Evolutionary conservation across 2,797 vertebrate genomes (phyloP).

Genomic region (Rhabdophis nuchalis): DNA sequence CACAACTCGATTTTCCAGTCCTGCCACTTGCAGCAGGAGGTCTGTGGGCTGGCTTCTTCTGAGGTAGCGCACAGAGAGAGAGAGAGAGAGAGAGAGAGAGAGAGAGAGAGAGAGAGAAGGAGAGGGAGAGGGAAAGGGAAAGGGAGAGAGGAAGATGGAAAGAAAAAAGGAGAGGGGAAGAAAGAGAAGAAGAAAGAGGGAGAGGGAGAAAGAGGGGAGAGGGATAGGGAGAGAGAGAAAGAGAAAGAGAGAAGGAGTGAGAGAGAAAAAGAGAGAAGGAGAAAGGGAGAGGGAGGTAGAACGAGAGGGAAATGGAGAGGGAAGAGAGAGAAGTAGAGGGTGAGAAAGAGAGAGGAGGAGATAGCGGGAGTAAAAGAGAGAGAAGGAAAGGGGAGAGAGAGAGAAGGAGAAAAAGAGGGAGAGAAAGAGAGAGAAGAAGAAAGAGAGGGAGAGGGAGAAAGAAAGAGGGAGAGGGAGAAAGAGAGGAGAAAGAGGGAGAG

Average conservation of each 20-base stretch:
- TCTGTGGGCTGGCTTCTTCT: background rate
- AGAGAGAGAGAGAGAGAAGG: no score
- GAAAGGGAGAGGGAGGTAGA: background rate
- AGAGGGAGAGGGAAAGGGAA: no score
- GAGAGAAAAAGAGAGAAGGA: background rate
- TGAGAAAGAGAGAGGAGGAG: no score
- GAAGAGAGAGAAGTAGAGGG: background rate
- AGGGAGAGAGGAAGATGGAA: background rate
- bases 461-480: background rate
- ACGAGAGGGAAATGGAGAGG: background rate
- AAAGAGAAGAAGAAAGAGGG: no score
- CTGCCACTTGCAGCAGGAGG: conserved; percentile 14
- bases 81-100: no score
- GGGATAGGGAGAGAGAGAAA: background rate
- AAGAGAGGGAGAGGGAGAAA: background rate
- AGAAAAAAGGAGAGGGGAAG: accelerated
- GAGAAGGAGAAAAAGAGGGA: no score
- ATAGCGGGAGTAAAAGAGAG: background rate
- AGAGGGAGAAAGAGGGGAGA: accelerated
- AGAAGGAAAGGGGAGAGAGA: background rate
- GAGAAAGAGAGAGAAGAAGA: background rate
- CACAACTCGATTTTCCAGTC: conserved; percentile 56
- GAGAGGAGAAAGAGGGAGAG: background rate
- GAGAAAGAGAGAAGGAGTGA: accelerated
- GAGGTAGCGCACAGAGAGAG: background rate